Base-by-base conservation (phyloP, 2,888 invertebrate genomes). In the Brenthis ino region DNA sequence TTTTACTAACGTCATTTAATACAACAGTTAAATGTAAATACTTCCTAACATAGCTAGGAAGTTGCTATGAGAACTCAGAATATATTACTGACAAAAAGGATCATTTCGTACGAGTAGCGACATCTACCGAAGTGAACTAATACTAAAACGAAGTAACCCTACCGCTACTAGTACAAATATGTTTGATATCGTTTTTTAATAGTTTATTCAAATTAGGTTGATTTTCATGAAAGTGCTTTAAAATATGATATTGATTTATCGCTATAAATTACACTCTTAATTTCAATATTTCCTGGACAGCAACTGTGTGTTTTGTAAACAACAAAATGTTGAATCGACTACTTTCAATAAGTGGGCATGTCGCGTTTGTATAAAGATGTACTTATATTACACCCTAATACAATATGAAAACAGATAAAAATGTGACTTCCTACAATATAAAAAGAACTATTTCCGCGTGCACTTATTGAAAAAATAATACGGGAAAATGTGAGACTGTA, bases 301-400 rank as follows among this genome's bases (percentile, higher is more conserved):
- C 77, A 77, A 77, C 76, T 75, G 77, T 76, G 77, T 86, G 87
- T 87, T 88, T 90, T 90, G 87, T 89, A 83, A 88, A 84, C 84
- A 89, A 87, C 85, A 88, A 84, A 87, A 88, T 85, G 85, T 87
- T 86, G 87, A 89, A 90, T 88, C 85, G 84, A 80, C 80, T 86
- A 84, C 83, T 89, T 90, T 89, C 89, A 91, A 89, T 91, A 87
- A 86, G 87, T 85, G 85, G 82, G 83, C 82, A 78, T 81, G 81
- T 76, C 75, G 75, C 74, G 77, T 71, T 68, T 60, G 72, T 77
- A 69, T 69, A n/a, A 55, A 57, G 65, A 56, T 65, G 47, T 57
- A 67, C 67, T 65, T 63, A 60, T 61, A 68, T 65, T 58, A 28
- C 14, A 56, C 57, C 16, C 12, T n/a, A 64, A 28, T 24, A 33